phyloP scores from a whole-genome alignment of 2,888 invertebrate species.

The Aphelenchoides bicaudatus region DNA sequence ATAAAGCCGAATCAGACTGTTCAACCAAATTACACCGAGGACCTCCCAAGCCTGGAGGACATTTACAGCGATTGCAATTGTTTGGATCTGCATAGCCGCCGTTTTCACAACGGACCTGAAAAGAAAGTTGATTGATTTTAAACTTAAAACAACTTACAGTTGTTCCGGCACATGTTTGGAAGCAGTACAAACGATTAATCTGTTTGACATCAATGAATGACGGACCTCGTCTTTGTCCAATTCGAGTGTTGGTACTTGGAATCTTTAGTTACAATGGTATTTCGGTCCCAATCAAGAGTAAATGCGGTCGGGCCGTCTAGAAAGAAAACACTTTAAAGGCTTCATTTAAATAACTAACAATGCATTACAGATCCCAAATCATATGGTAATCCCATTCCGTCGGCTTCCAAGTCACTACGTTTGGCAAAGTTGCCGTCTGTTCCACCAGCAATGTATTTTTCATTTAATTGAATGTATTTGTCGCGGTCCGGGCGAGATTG shows the following conservation, averaged over 20 bases:
- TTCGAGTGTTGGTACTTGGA: constrained; percentile 47
- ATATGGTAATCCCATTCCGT: constrained; percentile 54
- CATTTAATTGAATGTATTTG: constrained; percentile 47
- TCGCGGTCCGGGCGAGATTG: constrained; percentile 55
- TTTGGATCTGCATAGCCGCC: constrained; percentile 56
- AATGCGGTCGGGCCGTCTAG: constrained; percentile 50
- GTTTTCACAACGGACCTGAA: constrained; percentile 36
- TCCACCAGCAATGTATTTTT: constrained; percentile 49
- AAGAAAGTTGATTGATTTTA: neutral
- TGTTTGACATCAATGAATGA: constrained; percentile 57
- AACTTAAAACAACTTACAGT: constrained; percentile 8
- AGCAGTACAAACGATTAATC: constrained; percentile 52
- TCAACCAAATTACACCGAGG: constrained; percentile 25
- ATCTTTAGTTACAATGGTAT: constrained; percentile 47
- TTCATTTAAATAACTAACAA: neutral
- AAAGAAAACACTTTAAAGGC: neutral
- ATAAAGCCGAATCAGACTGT: constrained; percentile 28
- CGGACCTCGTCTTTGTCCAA: constrained; percentile 48
- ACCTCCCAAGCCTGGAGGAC: constrained; percentile 37
- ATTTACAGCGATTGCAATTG: constrained; percentile 49
- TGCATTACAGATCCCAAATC: constrained; percentile 45
- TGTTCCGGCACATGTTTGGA: constrained; percentile 39
- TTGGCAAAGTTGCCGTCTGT: constrained; percentile 54
- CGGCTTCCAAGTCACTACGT: constrained; percentile 46
- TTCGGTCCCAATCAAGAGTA: constrained; percentile 50